Base-by-base conservation (phyloP, 2,797 vertebrate genomes). In the Danio albolineatus region DNA sequence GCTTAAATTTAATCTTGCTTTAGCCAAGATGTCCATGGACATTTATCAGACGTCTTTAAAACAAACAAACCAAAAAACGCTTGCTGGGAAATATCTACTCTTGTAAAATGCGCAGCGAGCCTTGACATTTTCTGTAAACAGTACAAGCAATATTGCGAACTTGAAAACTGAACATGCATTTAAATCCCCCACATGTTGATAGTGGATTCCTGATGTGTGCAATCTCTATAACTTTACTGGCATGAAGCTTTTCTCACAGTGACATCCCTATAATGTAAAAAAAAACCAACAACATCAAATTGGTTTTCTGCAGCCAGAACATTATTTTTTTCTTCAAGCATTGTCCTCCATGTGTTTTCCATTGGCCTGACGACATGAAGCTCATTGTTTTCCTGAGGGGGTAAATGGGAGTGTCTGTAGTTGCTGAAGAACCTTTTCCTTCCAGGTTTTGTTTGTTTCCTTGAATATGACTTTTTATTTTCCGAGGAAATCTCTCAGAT, bases 381-480 rank as follows among this genome's bases (percentile, higher is more conserved):
- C n/a, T 54, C 46, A 82, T 90, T 91, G 87, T 91, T 84, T 86
- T 64, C 86, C 10, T 17, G 5, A 87, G 85, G 85, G 8, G 44
- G 57, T 56, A 78, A 67, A 60, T 14, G 1, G 62, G 41, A 64
- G 56, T 44, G 44, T 67, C 41, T 76, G 69, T 57, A 62, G 72
- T 82, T 83, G 78, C 73, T 79, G 44, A 66, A 69, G 41, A 79
- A 79, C 62, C 78, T 73, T 87, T 89, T 90, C 88, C 90, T 92
- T 91, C 90, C 89, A 89, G 89, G 81, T 89, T 90, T 91, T 91
- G 89, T 91, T 62, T 77, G 64, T 41, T 73, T 67, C 83, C 72
- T 88, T 88, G 82, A 65, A 78, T 57, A 54, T 5, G 54, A 43
- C 9, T 65, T 21, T 46, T 54, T 60, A 14, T 38, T 4, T 49